Base-by-base conservation (phyloP, 1,140 invertebrate species). In the Listronotus bonariensis region DNA sequence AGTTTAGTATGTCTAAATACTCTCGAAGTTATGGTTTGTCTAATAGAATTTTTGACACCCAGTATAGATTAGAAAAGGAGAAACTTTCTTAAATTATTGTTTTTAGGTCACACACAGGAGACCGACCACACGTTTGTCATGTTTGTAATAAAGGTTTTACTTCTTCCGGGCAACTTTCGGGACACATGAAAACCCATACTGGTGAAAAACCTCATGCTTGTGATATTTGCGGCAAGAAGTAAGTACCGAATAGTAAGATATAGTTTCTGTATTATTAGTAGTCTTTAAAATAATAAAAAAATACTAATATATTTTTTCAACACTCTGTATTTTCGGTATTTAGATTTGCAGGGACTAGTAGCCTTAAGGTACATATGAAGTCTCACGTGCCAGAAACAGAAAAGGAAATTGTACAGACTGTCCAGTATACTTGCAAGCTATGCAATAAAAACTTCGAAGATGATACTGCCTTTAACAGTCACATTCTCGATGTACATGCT, bases 361-460 rank as follows among this genome's bases (percentile, higher is more conserved):
- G 20, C 20, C 20, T 26, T 26, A 26, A 26, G 5, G 20, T 26
- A 3, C 20, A 26, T 26, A 26, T 26, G 67, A 67, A 71, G 18
- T 51, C 60, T 34, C 75, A 78, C 65, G 63, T 51, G 87, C 91
- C 3, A 88, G 93, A 67, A 41, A 7, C 43, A 2, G 32, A 54
- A 36, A 49, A 55, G 12, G 61, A 55, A 41, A 40, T 55, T 5
- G 45, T 66, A 20, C 65, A 67, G 41, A 66, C 26, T 45, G 48
- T 81, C 32, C 91, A 92, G 0, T 94, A 89, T 74, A 85, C 87
- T 18, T 97, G 94, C 76, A 86, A 87, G 31, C 85, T 90, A 18
- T 97, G 94, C 72, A 89, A 88, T 14, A 89, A 90, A 69, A 82
- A 85, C 0, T 91, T 90, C 71, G 41, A 55, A 11, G 67, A 63